These are phyloP conservation scores for Monochamus alternatus DNA, from an alignment of 2,888 invertebrate species.

Conservation along the genomic window DNA sequence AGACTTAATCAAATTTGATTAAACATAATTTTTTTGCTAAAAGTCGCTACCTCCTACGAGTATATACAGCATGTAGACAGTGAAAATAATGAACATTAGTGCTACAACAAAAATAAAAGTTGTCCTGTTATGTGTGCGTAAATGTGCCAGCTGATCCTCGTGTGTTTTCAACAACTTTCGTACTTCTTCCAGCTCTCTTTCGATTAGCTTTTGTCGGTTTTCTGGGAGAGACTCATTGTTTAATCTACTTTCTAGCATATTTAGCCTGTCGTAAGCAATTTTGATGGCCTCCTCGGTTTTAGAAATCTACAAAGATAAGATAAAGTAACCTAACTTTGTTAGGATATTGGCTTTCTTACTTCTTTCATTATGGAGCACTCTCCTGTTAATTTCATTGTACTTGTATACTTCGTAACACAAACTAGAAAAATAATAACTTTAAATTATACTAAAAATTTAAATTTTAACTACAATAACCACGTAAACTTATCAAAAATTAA, in stretches of 20 bases:
- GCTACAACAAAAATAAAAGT: conserved; percentile 62
- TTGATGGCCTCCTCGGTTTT: conserved; percentile 64
- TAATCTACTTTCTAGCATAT: conserved; percentile 62
- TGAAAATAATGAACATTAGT: conserved; percentile 61
- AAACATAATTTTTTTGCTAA: neutral
- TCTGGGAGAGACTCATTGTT: conserved; percentile 55
- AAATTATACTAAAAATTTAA: too few species aligned
- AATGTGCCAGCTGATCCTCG: conserved; percentile 62
- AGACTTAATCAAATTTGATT: too few species aligned
- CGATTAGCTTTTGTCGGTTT: conserved; percentile 58
- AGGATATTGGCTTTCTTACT: neutral
- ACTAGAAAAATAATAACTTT: too few species aligned
- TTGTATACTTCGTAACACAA: too few species aligned
- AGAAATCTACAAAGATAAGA: conserved; percentile 60
- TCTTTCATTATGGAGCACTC: conserved; percentile 34
- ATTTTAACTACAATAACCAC: too few species aligned
- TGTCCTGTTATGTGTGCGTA: conserved; percentile 63
- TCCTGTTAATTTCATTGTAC: conserved; percentile 19
- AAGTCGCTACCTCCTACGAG: conserved; percentile 54
- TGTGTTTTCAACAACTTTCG: conserved; percentile 64
- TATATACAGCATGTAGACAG: conserved; percentile 63
- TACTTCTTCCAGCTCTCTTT: conserved; percentile 64
- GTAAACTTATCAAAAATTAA: too few species aligned
- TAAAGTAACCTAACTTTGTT: conserved; percentile 14
- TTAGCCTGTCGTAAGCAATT: conserved; percentile 61